Evolutionary conservation across 2,797 vertebrate genomes (phyloP), one percentile per base, ranked within the genome.

Genomic region (Poeciliopsis turneri): DNA sequence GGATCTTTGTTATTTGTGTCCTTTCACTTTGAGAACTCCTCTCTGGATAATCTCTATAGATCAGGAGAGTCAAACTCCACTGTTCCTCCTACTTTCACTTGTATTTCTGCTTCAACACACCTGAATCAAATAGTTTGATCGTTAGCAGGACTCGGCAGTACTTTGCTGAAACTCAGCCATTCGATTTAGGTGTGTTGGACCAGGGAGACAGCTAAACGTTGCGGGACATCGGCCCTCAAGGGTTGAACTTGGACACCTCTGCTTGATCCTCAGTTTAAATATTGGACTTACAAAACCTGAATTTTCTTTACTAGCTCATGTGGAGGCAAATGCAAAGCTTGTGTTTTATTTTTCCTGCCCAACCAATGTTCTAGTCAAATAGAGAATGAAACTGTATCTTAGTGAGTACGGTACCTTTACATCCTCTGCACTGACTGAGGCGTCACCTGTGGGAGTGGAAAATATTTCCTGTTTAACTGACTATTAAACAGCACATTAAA

Each of bases 351-450:
- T 45, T 28, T n/a, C 1, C 12, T 28, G 25, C 23, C 12, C 11
- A 25, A 43, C 23, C 10, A 45, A 45, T n/a, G 10, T 43, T 70
- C n/a, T 0, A 23, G 49, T 72, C 10, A 10, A 78, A n/a, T 18
- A 13, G 2, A 76, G 23, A 23, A 25, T 5, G 74, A 72, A 78
- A 33, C 74, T 25, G 5, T 4, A 43, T 33, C 68, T 74, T 41
- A 5, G 6, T 53, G 28, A 70, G 45, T 72, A 6, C 1, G 0
- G 8, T 92, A 94, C 93, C 92, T 93, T 66, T 4, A 78, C 82
- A 16, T 95, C 92, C 80, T 95, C 93, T 68, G 87, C 92, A 45
- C 77, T 83, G 74, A 86, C 55, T 30, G 93, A 90, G 25, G 80
- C 55, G 79, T 95, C 92, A 70, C 95, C 95, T 96, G 57, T 64